phyloP scores from a whole-genome alignment of 2,888 invertebrate genomes.

The Lissonota sp. region DNA sequence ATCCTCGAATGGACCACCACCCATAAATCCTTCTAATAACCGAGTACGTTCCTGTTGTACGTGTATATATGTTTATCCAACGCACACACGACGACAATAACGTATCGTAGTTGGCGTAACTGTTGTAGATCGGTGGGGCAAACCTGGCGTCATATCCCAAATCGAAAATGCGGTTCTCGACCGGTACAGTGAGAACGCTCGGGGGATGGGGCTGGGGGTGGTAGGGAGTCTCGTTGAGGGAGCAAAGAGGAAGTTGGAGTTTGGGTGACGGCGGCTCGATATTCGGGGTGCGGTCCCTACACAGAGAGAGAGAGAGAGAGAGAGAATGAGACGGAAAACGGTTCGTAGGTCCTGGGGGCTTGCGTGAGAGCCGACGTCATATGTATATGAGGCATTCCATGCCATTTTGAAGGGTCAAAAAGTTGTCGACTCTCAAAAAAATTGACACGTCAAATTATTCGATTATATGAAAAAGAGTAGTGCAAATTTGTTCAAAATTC shows the following conservation, averaged over 20 bases:
- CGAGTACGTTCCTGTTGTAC: conserved; percentile 10
- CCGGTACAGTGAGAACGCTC: conserved; percentile 50
- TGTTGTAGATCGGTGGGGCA: conserved; percentile 51
- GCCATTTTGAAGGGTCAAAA: too few relatives aligned
- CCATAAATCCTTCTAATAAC: conserved; percentile 52
- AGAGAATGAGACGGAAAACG: conserved; percentile 58
- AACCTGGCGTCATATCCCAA: conserved; percentile 60
- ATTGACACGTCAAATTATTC: too few relatives aligned
- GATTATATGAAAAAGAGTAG: too few relatives aligned
- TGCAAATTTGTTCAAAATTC: too few relatives aligned
- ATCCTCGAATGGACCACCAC: conserved; percentile 8
- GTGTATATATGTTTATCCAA: not conserved
- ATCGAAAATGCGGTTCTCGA: conserved; percentile 65
- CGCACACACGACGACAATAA: conserved; percentile 39
- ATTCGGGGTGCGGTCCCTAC: conserved; percentile 83
- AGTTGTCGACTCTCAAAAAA: too few relatives aligned
- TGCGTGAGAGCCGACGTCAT: conserved; percentile 73
- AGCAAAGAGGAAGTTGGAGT: conserved; percentile 40
- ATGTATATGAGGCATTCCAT: too few relatives aligned
- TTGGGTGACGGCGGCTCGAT: conserved; percentile 77
- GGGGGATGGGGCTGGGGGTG: conserved; percentile 29
- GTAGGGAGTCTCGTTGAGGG: conserved; percentile 61
- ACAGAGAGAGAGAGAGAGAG: conserved; percentile 45
- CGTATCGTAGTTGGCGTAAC: conserved; percentile 46
- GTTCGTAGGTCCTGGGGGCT: conserved; percentile 76